These are phyloP conservation scores for Solenodon paradoxus DNA, from an alignment of 2,113 vertebrate genomes.

Conservation along the genomic window DNA sequence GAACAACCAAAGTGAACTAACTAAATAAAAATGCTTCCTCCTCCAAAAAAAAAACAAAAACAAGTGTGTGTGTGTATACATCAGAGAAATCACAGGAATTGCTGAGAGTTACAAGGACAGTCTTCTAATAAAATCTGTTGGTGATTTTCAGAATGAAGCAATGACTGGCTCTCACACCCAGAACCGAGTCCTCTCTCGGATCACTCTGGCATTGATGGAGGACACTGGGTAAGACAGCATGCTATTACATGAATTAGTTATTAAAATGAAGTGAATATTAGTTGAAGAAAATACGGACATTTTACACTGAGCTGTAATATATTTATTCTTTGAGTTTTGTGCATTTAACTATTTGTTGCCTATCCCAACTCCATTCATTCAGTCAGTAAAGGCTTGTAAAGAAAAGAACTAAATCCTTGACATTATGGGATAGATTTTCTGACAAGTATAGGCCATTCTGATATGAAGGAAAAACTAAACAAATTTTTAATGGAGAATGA, in stretches of 20 bases:
- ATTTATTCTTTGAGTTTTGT: background rate
- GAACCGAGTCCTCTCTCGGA: constrained; percentile 95
- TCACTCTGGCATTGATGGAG: constrained; percentile 98
- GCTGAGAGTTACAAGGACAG: background rate
- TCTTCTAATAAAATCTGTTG: constrained; percentile 43
- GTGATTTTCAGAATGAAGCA: constrained; percentile 93
- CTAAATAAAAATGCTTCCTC: no score
- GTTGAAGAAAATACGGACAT: background rate
- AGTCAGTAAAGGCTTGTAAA: background rate
- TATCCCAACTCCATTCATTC: background rate
- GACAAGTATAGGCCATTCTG: background rate
- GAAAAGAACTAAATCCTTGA: background rate
- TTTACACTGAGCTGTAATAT: constrained; percentile 18
- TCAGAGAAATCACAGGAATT: background rate
- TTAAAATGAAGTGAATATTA: background rate
- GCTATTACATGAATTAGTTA: background rate
- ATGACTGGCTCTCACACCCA: constrained; percentile 99
- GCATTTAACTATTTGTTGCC: background rate
- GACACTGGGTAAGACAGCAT: constrained; percentile 90
- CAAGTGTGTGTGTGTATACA: no score
- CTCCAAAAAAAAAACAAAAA: no score
- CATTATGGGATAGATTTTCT: background rate
- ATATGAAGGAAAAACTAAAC: background rate
- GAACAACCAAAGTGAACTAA: no score
- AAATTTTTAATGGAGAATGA: constrained; percentile 1